Evolutionary conservation across 2,113 vertebrate species (phyloP).

Genomic region (Chaetura pelagica): DNA sequence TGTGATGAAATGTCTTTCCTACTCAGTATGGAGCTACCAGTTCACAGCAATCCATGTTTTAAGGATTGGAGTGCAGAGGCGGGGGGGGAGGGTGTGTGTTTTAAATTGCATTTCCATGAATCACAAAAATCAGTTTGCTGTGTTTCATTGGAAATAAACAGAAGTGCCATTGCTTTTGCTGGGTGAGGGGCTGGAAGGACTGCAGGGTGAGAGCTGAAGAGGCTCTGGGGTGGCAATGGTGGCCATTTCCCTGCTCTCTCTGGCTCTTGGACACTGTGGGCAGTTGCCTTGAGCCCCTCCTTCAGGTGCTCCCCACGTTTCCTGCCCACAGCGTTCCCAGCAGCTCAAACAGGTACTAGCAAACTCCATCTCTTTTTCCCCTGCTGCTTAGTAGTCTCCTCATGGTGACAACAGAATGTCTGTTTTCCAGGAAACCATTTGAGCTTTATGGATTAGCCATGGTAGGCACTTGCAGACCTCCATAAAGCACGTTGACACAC

Average conservation of each 20-base stretch:
- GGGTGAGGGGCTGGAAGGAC: background rate
- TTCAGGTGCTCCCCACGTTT: background rate
- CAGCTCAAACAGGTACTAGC: background rate
- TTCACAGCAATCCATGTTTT: background rate
- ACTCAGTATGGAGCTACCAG: background rate
- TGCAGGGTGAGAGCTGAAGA: background rate
- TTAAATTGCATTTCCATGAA: background rate
- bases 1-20: background rate
- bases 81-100: background rate
- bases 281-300: background rate
- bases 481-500: conserved; percentile 17
- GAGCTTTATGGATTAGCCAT: conserved; percentile 56
- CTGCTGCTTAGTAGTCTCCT: conserved; percentile 39
- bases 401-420: conserved; percentile 32
- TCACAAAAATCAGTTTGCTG: background rate
- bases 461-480: conserved; percentile 38
- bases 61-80: rapidly evolving
- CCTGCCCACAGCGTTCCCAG: background rate
- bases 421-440: conserved; percentile 56
- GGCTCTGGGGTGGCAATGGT: rapidly evolving
- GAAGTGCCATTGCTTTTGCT: background rate
- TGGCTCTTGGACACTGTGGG: background rate
- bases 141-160: background rate
- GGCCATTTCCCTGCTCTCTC: rapidly evolving
- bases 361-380: rapidly evolving